Evolutionary conservation across 2,888 invertebrate genomes (phyloP).

Genomic region (Eutolmus rufibarbis): DNA sequence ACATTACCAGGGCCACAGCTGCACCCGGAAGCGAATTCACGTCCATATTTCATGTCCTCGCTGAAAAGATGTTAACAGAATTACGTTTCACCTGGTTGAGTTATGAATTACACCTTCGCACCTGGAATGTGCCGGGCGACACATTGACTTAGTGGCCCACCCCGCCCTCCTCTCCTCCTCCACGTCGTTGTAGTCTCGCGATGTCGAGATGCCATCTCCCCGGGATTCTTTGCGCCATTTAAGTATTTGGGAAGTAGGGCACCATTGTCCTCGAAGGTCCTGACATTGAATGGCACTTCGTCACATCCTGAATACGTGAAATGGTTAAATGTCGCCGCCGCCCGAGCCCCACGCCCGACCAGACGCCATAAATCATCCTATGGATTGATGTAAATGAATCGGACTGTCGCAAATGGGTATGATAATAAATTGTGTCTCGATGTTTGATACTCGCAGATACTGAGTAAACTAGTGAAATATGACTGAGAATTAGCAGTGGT

Average conservation of each 20-base stretch:
- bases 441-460: constrained; percentile 9
- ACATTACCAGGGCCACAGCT: neutral
- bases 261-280: constrained; percentile 7
- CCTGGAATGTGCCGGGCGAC: neutral
- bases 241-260: neutral
- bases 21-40: neutral
- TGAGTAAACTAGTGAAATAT: constrained; percentile 8
- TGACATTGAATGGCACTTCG: constrained; percentile 21
- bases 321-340: neutral
- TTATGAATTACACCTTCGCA: neutral
- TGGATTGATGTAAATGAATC: constrained; percentile 30
- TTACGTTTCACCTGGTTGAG: constrained; percentile 1
- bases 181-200: neutral
- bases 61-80: neutral
- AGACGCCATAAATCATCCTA: constrained; percentile 6
- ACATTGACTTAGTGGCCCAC: neutral
- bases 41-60: constrained; percentile 6
- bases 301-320: neutral
- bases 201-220: neutral
- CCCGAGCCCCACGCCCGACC: neutral
- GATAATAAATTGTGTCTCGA: constrained; percentile 11
- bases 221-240: neutral
- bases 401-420: constrained; percentile 10
- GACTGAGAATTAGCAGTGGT: neutral
- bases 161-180: too few relatives aligned